Evolutionary conservation across 30 jellyfish, hydroid and myxozoan genomes (phyloP).

Genomic region (Cassiopea andromeda): DNA sequence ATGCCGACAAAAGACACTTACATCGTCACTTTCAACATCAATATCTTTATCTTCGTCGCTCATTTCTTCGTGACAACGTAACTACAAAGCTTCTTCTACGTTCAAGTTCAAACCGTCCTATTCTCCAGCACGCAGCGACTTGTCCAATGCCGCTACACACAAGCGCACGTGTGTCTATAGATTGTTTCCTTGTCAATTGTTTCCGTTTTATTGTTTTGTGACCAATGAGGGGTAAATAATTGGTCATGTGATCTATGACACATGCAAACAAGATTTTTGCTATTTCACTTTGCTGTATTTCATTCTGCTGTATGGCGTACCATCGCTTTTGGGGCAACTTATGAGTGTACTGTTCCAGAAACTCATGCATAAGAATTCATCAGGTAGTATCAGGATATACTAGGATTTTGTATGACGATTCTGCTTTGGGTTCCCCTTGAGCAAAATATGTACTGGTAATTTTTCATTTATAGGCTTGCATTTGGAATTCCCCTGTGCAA

Average conservation of each 20-base stretch:
- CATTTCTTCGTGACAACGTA: constrained; percentile 31
- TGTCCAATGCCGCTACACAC: constrained; percentile 76
- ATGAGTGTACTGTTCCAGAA: too few relatives aligned
- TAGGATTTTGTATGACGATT: too few relatives aligned
- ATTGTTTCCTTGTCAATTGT: constrained; percentile 64
- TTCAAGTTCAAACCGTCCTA: constrained; percentile 5
- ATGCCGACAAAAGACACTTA: constrained; percentile 39
- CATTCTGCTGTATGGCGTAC: neutral
- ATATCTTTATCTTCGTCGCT: constrained; percentile 97
- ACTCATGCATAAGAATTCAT: too few relatives aligned
- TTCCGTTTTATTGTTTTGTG: constrained; percentile 50
- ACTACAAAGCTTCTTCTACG: neutral
- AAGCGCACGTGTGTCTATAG: constrained; percentile 79
- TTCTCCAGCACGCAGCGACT: constrained; percentile 53
- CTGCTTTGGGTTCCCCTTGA: too few relatives aligned
- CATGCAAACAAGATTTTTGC: neutral
- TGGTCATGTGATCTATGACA: constrained; percentile 31
- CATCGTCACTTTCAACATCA: constrained; percentile 98
- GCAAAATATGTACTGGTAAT: too few relatives aligned
- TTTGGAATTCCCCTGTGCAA: too few relatives aligned
- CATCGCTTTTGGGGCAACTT: neutral
- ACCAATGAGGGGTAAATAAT: constrained; percentile 28
- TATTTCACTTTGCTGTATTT: neutral
- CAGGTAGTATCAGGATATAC: too few relatives aligned
- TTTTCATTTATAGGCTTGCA: too few relatives aligned